Percentiles rank a stretch among this genome's conserved stretches.
phyloP scores from a whole-genome alignment of 1,140 invertebrate species.

The Hylaeus volcanicus region DNA sequence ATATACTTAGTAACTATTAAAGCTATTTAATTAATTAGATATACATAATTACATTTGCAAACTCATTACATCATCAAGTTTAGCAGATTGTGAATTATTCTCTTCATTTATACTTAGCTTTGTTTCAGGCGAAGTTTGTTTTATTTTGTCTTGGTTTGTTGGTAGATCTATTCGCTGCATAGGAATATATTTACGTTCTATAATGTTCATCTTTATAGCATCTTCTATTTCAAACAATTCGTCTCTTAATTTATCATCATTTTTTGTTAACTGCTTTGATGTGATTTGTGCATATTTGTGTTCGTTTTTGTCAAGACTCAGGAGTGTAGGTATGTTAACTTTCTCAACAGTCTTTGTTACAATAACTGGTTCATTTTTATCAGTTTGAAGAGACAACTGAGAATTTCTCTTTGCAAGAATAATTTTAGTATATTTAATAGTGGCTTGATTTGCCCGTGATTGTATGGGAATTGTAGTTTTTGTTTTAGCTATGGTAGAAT shows the following conservation, averaged over 20 bases:
- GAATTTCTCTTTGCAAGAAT: slow-evolving; percentile 80
- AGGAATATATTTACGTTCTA: slow-evolving; percentile 63
- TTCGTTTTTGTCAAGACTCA: slow-evolving; percentile 62
- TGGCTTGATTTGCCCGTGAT: slow-evolving; percentile 60
- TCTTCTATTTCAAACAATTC: slow-evolving; percentile 70
- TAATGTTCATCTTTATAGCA: slow-evolving; percentile 72
- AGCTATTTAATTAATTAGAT: slow-evolving; percentile 3
- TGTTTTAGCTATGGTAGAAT: slow-evolving; percentile 53
- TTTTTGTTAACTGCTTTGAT: slow-evolving; percentile 19
- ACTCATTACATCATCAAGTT: background rate
- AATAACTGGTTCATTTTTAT: slow-evolving; percentile 66
- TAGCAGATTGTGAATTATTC: slow-evolving; percentile 15
- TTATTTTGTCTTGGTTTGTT: slow-evolving; percentile 16
- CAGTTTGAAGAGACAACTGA: slow-evolving; percentile 50
- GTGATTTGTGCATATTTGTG: slow-evolving; percentile 55
- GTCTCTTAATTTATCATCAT: slow-evolving; percentile 48
- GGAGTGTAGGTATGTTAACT: slow-evolving; percentile 55
- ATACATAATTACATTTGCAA: slow-evolving; percentile 24
- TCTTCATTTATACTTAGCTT: slow-evolving; percentile 23
- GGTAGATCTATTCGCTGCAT: slow-evolving; percentile 53
- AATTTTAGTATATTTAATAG: slow-evolving; percentile 81
- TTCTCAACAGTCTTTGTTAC: slow-evolving; percentile 67
- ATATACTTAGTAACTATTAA: slow-evolving; percentile 5
- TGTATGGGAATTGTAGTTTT: slow-evolving; percentile 55
- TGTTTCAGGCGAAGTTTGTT: slow-evolving; percentile 7